Evolutionary conservation across 2,113 vertebrate genomes (phyloP).

Genomic region (Entelurus aequoreus): DNA sequence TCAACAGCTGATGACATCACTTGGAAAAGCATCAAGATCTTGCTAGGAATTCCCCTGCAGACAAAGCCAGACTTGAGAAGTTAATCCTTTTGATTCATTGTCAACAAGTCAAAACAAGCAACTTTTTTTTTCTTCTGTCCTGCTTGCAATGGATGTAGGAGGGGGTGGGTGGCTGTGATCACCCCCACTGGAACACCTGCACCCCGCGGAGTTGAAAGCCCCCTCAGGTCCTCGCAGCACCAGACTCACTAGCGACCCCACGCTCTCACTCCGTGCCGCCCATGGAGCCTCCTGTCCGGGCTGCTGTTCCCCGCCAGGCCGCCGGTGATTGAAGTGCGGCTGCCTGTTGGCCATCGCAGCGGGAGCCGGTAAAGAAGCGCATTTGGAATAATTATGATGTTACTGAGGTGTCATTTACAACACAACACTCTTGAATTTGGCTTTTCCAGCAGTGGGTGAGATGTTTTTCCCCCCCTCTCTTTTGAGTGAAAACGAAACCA

Average conservation of each 20-base stretch:
- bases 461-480: too few species aligned
- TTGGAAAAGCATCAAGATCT: background rate
- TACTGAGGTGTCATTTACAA: conserved; percentile 72
- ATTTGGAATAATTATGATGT: conserved; percentile 71
- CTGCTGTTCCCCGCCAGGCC: conserved; percentile 45
- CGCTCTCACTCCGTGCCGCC: conserved; percentile 53
- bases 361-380: conserved; percentile 53
- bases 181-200: conserved; percentile 45
- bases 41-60: background rate
- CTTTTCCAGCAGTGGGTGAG: conserved; percentile 35
- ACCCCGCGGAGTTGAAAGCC: conserved; percentile 66
- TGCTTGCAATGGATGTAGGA: conserved; percentile 43
- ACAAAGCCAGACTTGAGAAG: conserved; percentile 2
- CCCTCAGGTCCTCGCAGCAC: conserved; percentile 23
- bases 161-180: conserved; percentile 63
- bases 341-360: conserved; percentile 62
- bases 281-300: conserved; percentile 53
- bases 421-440: conserved; percentile 56
- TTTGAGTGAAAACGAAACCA: conserved; percentile 46
- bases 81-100: conserved; percentile 52
- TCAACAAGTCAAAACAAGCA: conserved; percentile 55
- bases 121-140: conserved; percentile 20
- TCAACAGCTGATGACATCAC: conserved; percentile 11
- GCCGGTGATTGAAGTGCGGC: conserved; percentile 68
- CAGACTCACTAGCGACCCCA: conserved; percentile 33